Evolutionary conservation across 2,888 invertebrate species (phyloP).

Genomic region (Ashinkailepas kermadecensis): DNA sequence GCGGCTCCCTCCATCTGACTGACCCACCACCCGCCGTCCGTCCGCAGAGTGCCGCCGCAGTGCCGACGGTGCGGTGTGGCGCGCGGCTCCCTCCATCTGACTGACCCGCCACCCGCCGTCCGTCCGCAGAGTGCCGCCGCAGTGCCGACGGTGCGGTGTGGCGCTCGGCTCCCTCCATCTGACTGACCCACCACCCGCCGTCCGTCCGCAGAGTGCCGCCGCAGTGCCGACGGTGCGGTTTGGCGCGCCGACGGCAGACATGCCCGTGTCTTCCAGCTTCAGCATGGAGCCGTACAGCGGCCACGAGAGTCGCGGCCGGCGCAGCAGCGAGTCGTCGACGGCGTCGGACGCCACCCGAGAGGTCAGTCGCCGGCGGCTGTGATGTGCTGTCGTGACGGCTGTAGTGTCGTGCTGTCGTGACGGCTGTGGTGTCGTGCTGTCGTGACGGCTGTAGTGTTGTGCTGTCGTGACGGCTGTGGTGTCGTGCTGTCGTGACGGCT

Average conservation of each 20-base stretch:
- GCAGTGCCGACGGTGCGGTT: background rate
- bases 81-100: background rate
- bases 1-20: too few species aligned
- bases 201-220: background rate
- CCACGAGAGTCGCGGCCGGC: background rate
- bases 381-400: too few species aligned
- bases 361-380: background rate
- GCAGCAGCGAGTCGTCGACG: conserved; percentile 4
- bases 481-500: too few species aligned
- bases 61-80: background rate
- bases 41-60: background rate
- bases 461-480: too few species aligned
- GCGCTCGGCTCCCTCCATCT: too few species aligned
- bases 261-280: conserved; percentile 15
- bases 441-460: too few species aligned
- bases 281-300: conserved; percentile 10
- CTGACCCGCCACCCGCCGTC: too few species aligned
- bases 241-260: background rate
- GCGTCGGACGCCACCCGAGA: background rate
- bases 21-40: background rate
- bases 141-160: too few species aligned
- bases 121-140: too few species aligned
- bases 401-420: too few species aligned
- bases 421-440: too few species aligned
- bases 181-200: too few species aligned